A percentile compares a stretch with the other conserved stretches of the same genome.
phyloP scores from a whole-genome alignment of 2,113 vertebrate species.

The Entelurus aequoreus region DNA sequence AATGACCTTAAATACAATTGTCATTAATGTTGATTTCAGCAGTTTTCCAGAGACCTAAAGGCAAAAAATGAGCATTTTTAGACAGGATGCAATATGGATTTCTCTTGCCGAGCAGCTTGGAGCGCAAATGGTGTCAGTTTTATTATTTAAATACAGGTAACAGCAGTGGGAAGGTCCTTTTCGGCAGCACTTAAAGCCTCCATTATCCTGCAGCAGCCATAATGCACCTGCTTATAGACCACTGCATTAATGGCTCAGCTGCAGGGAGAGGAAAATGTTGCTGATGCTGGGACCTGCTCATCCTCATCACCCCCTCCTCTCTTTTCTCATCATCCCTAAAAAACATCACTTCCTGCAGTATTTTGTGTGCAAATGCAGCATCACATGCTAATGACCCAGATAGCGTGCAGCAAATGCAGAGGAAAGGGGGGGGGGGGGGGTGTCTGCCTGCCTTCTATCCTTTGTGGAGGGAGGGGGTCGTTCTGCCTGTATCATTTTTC shows the following conservation, averaged over 20 bases:
- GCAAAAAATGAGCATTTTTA: neutral
- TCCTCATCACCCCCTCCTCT: no score
- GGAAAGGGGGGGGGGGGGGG: slow-evolving; percentile 18
- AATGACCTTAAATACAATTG: no score
- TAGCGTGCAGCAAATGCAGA: slow-evolving; percentile 81
- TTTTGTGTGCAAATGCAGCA: slow-evolving; percentile 78
- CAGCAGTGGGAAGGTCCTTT: slow-evolving; percentile 6
- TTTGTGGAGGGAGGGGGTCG: slow-evolving; percentile 48
- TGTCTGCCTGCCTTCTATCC: slow-evolving; percentile 42
- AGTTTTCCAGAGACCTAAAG: neutral
- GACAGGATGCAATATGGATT: neutral
- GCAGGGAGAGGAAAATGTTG: slow-evolving; percentile 50
- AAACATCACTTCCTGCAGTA: slow-evolving; percentile 57
- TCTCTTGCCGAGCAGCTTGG: neutral
- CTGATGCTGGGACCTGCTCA: slow-evolving; percentile 14
- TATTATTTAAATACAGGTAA: neutral
- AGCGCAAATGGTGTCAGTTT: neutral
- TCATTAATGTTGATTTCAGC: neutral
- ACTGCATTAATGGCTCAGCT: slow-evolving; percentile 57
- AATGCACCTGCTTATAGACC: slow-evolving; percentile 53
- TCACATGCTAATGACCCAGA: slow-evolving; percentile 94
- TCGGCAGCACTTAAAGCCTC: slow-evolving; percentile 50
- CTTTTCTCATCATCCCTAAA: slow-evolving; percentile 13
- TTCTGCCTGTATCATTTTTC: slow-evolving; percentile 2
- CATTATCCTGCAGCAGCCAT: slow-evolving; percentile 48